These are phyloP conservation scores for Pissodes strobi DNA, from an alignment of 1,140 invertebrate species.

Conservation along the genomic window DNA sequence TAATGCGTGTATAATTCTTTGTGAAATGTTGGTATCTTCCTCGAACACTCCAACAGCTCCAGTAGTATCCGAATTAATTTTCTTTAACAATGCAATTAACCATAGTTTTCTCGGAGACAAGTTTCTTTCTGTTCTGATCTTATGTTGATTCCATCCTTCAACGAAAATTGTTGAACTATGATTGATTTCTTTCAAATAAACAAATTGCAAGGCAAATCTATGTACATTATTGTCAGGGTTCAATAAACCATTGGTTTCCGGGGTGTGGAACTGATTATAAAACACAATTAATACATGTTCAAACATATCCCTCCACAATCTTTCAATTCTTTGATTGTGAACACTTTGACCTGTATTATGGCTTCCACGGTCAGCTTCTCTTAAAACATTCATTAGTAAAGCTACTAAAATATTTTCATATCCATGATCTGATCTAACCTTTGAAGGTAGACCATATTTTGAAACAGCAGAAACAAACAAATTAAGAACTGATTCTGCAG, in stretches of 20 bases:
- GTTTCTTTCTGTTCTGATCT: not conserved
- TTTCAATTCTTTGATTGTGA: slow-evolving; percentile 18
- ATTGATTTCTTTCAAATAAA: not conserved
- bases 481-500: not conserved
- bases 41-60: no score
- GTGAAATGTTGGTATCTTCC: no score
- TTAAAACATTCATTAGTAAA: not conserved
- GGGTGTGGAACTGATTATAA: not conserved
- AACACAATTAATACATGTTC: not conserved
- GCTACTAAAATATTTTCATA: not conserved
- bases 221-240: not conserved
- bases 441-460: slow-evolving; percentile 1
- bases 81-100: no score
- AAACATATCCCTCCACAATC: slow-evolving; percentile 8
- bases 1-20: no score
- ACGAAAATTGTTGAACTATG: not conserved
- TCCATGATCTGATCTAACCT: not conserved
- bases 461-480: not conserved
- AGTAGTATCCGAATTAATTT: no score
- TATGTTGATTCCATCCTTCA: not conserved
- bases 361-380: not conserved
- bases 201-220: not conserved
- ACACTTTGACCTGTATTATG: not conserved
- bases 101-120: no score
- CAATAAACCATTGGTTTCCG: not conserved